Conservation (phyloP, 2,113 vertebrate genomes). For the Lophius piscatorius region DNA sequence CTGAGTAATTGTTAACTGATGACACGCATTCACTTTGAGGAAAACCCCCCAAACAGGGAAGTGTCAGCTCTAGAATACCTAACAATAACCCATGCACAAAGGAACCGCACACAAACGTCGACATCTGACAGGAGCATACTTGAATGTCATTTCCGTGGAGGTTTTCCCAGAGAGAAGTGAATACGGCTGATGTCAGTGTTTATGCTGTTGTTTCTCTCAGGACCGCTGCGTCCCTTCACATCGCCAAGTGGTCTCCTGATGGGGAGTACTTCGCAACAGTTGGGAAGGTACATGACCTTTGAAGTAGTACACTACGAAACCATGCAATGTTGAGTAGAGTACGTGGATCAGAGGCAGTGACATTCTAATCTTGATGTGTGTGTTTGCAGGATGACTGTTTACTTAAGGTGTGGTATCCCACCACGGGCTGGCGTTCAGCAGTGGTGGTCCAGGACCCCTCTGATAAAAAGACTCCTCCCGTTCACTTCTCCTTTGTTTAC, state of each 20-base stretch:
- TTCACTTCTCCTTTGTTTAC: constrained; percentile 95
- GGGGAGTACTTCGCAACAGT: constrained; percentile 98
- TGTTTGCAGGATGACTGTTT: constrained; percentile 91
- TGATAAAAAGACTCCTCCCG: constrained; percentile 81
- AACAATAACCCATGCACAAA: neutral
- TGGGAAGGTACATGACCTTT: constrained; percentile 86
- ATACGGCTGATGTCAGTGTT: constrained; percentile 28
- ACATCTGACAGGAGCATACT: neutral
- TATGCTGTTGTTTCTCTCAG: constrained; percentile 69
- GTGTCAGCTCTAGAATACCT: constrained; percentile 6
- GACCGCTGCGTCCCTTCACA: constrained; percentile 92
- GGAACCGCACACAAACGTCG: neutral
- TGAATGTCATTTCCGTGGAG: neutral
- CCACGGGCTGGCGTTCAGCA: constrained; percentile 94
- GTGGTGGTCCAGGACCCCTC: constrained; percentile 89
- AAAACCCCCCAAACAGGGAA: constrained; percentile 34
- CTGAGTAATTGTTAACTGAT: constrained; percentile 47
- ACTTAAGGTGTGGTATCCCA: constrained; percentile 97
- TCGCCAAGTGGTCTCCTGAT: constrained; percentile 98
- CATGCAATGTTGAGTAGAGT: neutral
- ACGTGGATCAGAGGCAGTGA: neutral
- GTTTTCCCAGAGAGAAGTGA: constrained; percentile 45
- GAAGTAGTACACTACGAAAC: neutral
- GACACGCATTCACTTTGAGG: constrained; percentile 17
- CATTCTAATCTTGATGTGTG: neutral